A percentile compares a stretch with the other conserved stretches of the same genome.
These are phyloP conservation scores for Heliconius charithonia DNA, from an alignment of 2,888 invertebrate species.

Conservation along the genomic window DNA sequence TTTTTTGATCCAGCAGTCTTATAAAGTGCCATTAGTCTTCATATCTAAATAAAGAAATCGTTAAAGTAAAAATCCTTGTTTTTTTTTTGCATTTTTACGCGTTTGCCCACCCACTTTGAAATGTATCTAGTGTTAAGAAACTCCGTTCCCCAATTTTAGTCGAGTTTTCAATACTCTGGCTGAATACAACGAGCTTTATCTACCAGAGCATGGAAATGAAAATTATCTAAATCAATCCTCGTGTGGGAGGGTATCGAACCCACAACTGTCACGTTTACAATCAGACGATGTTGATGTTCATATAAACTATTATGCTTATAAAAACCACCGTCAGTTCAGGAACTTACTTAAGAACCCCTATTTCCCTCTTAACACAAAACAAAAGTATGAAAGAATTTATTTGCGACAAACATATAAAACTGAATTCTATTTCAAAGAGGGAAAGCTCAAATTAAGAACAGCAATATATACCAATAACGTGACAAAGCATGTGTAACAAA, in stretches of 20 bases:
- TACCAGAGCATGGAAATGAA: background rate
- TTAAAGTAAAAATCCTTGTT: too few species aligned
- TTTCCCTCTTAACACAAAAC: constrained; percentile 12
- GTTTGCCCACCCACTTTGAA: too few species aligned
- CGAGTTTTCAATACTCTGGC: too few species aligned
- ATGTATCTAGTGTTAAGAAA: background rate
- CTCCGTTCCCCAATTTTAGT: too few species aligned
- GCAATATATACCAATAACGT: constrained; percentile 31
- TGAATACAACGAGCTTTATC: background rate
- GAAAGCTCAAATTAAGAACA: background rate
- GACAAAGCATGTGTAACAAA: constrained; percentile 50
- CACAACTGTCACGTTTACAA: too few species aligned
- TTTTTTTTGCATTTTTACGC: too few species aligned
- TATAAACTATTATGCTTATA: background rate
- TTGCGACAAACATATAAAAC: constrained; percentile 15
- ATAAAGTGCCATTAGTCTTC: too few species aligned
- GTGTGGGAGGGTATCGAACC: too few species aligned
- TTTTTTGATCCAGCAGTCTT: background rate
- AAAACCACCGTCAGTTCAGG: background rate
- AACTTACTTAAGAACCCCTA: constrained; percentile 1
- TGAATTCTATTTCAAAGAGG: background rate
- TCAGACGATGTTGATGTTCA: background rate
- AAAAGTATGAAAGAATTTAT: constrained; percentile 10
- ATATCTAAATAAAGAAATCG: too few species aligned
- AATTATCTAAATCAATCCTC: background rate